Evolutionary conservation across 1,140 invertebrate genomes (phyloP), one percentile per base, ranked within the genome.

Genomic region (Papilio machaon): DNA sequence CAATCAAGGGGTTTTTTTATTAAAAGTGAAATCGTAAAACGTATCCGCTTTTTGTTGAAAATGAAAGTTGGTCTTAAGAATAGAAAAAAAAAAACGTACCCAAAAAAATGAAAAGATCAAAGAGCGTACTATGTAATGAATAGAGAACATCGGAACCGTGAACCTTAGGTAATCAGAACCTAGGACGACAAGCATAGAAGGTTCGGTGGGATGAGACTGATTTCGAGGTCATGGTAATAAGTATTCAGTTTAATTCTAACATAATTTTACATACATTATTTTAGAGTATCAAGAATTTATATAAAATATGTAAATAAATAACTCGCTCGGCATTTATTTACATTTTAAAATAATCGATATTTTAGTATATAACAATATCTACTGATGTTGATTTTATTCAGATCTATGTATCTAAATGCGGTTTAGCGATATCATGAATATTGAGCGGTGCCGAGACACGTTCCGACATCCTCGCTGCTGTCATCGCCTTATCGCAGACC

Each of bases 11-110:
- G 76, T 64, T 73, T 82, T 87, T 87, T 86, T 88, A 84, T 83
- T 46, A 73, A 81, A 81, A 85, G 80, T 82, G 80, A 82, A 84
- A 82, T 83, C 81, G 75, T 79, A 52, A 64, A 84, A 82, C 82
- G 81, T 75, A 60, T 35, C 1, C 46, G 30, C 74, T 89, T 88
- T 89, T 90, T 91, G 88, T 92, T 84, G 81, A 92, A 92, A 93
- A 89, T 86, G 90, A 93, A 91, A 93, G 91, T 84, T 84, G 58
- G 77, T 78, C 52, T 70, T 70, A 35, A 15, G 30, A 35, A 67
- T 67, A 30, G 58, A 64, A 64, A 64, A 64, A 64, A 64, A 64
- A 64, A 64, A 64, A 64, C 60, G 3, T 64, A 64, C 23, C 23
- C 60, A 64, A 30, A 23, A 8, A 19, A n/a, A 17, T 58, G 9